A percentile compares a stretch with the other conserved stretches of the same genome.
These are phyloP conservation scores for Acanthisitta chloris DNA, from an alignment of 2,113 vertebrate species.

Conservation along the genomic window DNA sequence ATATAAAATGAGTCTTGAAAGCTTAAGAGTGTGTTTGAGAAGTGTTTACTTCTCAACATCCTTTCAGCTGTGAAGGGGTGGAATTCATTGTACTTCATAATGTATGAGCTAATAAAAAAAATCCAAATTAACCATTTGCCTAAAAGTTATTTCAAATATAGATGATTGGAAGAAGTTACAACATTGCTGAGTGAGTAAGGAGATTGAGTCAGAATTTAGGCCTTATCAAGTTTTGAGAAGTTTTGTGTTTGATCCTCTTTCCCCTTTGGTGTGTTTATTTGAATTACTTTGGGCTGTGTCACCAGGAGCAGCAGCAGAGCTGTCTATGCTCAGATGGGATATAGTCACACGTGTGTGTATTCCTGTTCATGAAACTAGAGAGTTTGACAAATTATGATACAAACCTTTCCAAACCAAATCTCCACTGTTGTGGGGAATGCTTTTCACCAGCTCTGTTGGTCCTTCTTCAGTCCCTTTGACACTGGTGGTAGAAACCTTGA, in stretches of 20 bases:
- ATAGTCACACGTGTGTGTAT: too few species aligned
- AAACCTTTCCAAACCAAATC: background rate
- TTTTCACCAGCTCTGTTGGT: background rate
- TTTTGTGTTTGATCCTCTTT: background rate
- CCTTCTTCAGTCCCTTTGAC: background rate
- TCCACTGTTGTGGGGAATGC: background rate
- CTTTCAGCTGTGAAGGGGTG: background rate
- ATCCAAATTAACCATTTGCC: background rate
- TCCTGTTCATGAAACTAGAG: background rate
- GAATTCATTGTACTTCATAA: background rate
- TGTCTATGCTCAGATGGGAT: background rate
- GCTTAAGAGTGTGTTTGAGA: background rate
- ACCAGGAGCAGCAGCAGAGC: background rate
- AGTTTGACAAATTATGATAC: background rate
- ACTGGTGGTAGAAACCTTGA: background rate
- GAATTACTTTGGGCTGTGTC: background rate
- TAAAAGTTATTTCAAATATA: background rate
- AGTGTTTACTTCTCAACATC: rapidly evolving
- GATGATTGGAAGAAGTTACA: background rate
- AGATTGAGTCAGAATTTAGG: background rate
- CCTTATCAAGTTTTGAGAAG: background rate
- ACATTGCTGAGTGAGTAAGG: background rate
- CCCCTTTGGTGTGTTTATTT: background rate
- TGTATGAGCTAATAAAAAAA: background rate
- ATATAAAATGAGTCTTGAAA: background rate